Conservation (phyloP, 1,140 invertebrate genomes). For the Scaptomyza graminum region DNA sequence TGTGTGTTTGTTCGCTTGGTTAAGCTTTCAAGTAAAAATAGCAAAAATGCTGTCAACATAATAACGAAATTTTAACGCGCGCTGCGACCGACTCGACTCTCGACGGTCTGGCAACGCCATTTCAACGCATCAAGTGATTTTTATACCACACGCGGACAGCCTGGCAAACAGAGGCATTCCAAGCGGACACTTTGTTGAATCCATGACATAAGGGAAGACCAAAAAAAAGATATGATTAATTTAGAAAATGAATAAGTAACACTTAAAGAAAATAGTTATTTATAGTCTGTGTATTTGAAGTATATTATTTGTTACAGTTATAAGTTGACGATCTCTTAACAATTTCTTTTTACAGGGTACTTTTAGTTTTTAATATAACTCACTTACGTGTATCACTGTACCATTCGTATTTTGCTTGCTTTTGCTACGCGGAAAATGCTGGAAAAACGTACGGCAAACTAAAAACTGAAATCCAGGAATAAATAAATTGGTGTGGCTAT, state of each 20-base stretch:
- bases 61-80: slow-evolving; percentile 82
- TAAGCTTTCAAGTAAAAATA: slow-evolving; percentile 82
- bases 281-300: too few relatives aligned
- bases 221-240: too few relatives aligned
- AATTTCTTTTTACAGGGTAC: slow-evolving; percentile 10
- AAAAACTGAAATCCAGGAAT: slow-evolving; percentile 80
- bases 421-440: slow-evolving; percentile 40
- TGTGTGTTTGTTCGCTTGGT: slow-evolving; percentile 59
- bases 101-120: slow-evolving; percentile 48
- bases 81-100: slow-evolving; percentile 55
- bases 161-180: background rate
- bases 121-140: slow-evolving; percentile 59
- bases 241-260: too few relatives aligned
- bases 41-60: slow-evolving; percentile 81
- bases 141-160: slow-evolving; percentile 14
- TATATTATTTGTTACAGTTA: too few relatives aligned
- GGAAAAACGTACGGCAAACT: slow-evolving; percentile 70
- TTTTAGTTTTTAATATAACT: background rate
- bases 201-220: too few relatives aligned
- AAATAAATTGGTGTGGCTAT: slow-evolving; percentile 81
- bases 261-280: too few relatives aligned
- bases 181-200: background rate
- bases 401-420: background rate
- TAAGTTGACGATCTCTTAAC: too few relatives aligned
- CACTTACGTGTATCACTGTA: background rate